Evolutionary conservation across 2,888 invertebrate species (phyloP).

Genomic region (Endomychus coccineus): DNA sequence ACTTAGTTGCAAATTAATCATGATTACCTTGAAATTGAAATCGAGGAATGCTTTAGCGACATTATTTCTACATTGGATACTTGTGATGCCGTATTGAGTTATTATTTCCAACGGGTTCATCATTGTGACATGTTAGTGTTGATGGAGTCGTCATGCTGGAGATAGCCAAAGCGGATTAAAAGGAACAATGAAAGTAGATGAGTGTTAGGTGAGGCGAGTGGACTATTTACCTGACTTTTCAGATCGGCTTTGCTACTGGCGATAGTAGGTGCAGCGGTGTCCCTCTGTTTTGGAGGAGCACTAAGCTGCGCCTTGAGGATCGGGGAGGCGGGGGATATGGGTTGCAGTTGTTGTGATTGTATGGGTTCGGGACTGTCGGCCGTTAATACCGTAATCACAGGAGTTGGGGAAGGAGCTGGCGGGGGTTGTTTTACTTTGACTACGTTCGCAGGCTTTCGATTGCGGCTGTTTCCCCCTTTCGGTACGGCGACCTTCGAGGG

Average conservation of each 20-base stretch:
- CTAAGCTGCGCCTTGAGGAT: conserved; percentile 81
- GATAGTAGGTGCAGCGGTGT: conserved; percentile 38
- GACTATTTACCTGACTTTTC: conserved; percentile 53
- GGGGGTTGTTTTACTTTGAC: conserved; percentile 39
- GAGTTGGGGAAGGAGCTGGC: conserved; percentile 27
- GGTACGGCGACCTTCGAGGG: conserved; percentile 34
- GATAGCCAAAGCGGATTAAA: no score
- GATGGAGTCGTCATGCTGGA: no score
- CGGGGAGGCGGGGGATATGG: conserved; percentile 65
- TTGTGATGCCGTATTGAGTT: no score
- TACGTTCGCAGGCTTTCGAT: conserved; percentile 40
- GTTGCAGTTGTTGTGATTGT: conserved; percentile 9
- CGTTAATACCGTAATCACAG: no score
- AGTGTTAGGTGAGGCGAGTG: background rate
- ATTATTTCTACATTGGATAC: no score
- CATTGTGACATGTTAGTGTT: no score
- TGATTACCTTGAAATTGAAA: no score
- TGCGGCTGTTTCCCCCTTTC: conserved; percentile 34
- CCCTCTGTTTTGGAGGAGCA: conserved; percentile 52
- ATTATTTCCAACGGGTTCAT: no score
- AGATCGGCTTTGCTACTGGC: conserved; percentile 40
- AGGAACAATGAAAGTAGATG: no score
- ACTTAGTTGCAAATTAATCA: no score
- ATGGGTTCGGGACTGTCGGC: conserved; percentile 12
- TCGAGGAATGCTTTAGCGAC: no score